Evolutionary conservation across 1,140 invertebrate species (phyloP).

Genomic region (Elysia chlorotica): DNA sequence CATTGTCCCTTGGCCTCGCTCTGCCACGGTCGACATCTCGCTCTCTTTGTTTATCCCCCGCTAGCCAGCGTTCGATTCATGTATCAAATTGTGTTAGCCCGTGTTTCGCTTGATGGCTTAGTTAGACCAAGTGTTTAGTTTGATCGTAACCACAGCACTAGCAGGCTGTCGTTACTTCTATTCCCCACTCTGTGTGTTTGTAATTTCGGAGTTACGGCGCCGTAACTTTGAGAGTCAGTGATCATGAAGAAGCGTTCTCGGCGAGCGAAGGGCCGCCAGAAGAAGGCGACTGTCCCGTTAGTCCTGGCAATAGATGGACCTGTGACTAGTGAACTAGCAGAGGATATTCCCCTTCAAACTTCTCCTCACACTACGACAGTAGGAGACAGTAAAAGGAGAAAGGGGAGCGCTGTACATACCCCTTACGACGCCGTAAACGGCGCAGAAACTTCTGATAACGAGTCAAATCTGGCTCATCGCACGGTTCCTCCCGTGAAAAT

Average conservation of each 20-base stretch:
- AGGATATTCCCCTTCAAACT: neutral
- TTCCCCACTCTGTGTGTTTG: no score
- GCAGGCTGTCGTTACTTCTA: no score
- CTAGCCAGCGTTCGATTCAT: no score
- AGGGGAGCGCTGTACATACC: neutral
- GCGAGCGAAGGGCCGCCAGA: neutral
- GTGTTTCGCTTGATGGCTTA: no score
- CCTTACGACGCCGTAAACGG: no score
- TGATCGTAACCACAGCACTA: no score
- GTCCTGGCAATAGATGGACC: neutral
- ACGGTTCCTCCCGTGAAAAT: neutral
- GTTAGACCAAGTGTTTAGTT: no score
- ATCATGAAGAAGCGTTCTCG: constrained; percentile 10
- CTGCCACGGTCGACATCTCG: no score
- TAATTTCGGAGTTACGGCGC: constrained; percentile 11
- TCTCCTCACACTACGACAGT: neutral
- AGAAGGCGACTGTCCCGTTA: neutral
- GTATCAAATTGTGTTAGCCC: no score
- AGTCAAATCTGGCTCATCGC: neutral
- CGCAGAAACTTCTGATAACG: neutral
- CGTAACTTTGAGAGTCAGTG: no score
- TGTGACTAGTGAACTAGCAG: constrained; percentile 2
- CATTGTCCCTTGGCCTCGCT: no score
- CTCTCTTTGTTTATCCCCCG: no score
- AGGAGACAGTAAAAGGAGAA: neutral